Base-by-base conservation (phyloP, 2,888 invertebrate genomes). In the Cepaea hortensis region DNA sequence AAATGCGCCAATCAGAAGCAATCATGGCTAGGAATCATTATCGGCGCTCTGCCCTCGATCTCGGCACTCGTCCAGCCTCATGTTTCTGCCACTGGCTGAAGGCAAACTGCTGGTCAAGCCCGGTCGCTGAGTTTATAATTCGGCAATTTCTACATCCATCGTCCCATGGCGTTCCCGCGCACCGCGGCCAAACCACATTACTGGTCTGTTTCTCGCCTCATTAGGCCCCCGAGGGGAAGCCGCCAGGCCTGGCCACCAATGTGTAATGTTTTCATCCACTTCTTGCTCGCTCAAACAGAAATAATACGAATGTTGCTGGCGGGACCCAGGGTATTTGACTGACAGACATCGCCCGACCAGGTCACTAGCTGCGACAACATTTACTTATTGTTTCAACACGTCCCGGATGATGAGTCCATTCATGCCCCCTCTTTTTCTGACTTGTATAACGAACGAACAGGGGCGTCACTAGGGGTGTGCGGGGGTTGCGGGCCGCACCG, bases 1-100 rank as follows among this genome's bases (percentile, higher is more conserved):
- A 72, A 72, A 72, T 72, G 72, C 23, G 72, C 72, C 72, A 72
- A 72, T 72, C 72, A 72, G n/a, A 70, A 23, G 5, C n/a, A n/a
- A 20, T 70, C 23, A 4, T 9, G 3, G 20, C 15, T 72, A n/a
- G 15, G 72, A 23, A 72, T 72, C 23, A 23, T 72, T 9, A 9
- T 72, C 62, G 9, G 9, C 62, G 72, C 23, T 72, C 72, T 72
- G 1, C 23, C n/a, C 23, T 23, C 72, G 23, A n/a, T 20, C 23
- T 23, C 72, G 9, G 9, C 9, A n/a, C n/a, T 72, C 23, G 72
- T 35, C 72, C 23, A 20, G 72, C 72, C 72, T 72, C 23, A n/a
- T 35, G 23, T 35, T 20, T 72, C 23, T n/a, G 20, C 23, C n/a
- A n/a, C 72, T 35, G 9, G 72, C 72, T 20, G 23, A 23, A 35